phyloP scores from a whole-genome alignment of 2,113 vertebrate species.

The Uropsilus gracilis region DNA sequence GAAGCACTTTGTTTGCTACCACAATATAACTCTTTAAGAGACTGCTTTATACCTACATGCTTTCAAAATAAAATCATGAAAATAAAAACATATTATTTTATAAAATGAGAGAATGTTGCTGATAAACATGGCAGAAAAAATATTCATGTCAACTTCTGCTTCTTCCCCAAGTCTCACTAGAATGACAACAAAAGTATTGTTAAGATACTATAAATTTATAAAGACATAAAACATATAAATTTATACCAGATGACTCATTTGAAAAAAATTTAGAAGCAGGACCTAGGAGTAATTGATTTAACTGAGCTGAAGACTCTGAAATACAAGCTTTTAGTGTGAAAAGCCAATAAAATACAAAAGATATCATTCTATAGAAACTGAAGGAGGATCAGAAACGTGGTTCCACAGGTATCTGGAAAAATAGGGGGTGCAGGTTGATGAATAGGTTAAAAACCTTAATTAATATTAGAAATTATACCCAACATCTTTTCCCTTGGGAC shows the following conservation, averaged over 20 bases:
- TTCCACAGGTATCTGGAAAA: neutral
- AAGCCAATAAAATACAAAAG: neutral
- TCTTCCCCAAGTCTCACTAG: neutral
- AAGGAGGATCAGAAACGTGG: constrained; percentile 12
- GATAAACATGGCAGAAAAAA: neutral
- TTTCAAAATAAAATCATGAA: neutral
- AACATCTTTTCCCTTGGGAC: neutral
- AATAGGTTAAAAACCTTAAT: neutral
- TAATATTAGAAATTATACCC: neutral
- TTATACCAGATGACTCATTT: neutral
- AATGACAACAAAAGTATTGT: neutral
- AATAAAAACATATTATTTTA: neutral
- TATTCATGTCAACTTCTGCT: neutral
- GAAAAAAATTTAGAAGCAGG: neutral
- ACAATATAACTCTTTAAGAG: neutral
- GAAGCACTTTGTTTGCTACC: neutral
- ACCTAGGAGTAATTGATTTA: constrained; percentile 25
- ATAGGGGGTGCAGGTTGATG: neutral
- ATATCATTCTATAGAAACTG: neutral
- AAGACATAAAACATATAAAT: neutral
- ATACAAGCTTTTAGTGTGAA: neutral
- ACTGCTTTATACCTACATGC: neutral
- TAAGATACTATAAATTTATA: neutral
- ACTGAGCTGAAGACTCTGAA: neutral
- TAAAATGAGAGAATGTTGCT: neutral